Evolutionary conservation across 2,113 vertebrate genomes (phyloP).

Genomic region (Siniperca chuatsi): DNA sequence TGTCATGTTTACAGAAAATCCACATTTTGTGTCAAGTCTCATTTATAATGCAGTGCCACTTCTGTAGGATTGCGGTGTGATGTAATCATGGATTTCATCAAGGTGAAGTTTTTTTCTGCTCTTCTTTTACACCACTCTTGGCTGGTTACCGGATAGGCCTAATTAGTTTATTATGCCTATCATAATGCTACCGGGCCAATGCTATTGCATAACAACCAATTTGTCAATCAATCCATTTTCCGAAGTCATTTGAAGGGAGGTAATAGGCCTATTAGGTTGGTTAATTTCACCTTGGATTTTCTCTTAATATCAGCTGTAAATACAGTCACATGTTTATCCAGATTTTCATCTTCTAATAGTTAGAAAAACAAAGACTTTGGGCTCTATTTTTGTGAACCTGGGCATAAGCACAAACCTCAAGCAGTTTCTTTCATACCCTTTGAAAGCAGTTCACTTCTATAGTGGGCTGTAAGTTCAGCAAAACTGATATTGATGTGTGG

Average conservation of each 20-base stretch:
- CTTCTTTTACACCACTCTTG: neutral
- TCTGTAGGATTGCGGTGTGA: neutral
- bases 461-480: neutral
- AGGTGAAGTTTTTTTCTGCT: slow-evolving; percentile 9
- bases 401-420: neutral
- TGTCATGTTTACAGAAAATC: neutral
- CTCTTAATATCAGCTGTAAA: neutral
- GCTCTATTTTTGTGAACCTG: neutral
- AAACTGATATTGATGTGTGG: neutral
- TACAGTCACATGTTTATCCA: neutral
- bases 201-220: slow-evolving; percentile 45
- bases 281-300: slow-evolving; percentile 11
- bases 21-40: neutral
- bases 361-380: neutral
- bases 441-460: neutral
- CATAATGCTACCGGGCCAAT: slow-evolving; percentile 22
- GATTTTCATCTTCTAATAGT: neutral
- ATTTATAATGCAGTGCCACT: slow-evolving; percentile 11
- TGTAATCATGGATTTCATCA: slow-evolving; percentile 27
- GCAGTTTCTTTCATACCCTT: neutral
- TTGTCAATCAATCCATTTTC: slow-evolving; percentile 24
- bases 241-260: slow-evolving; percentile 7
- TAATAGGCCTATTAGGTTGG: neutral
- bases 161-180: slow-evolving; percentile 26
- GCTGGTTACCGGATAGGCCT: slow-evolving; percentile 21